Percentiles rank a stretch among this genome's conserved stretches.
Conservation (phyloP, 1,140 invertebrate genomes). For the Megalonaias nervosa region DNA sequence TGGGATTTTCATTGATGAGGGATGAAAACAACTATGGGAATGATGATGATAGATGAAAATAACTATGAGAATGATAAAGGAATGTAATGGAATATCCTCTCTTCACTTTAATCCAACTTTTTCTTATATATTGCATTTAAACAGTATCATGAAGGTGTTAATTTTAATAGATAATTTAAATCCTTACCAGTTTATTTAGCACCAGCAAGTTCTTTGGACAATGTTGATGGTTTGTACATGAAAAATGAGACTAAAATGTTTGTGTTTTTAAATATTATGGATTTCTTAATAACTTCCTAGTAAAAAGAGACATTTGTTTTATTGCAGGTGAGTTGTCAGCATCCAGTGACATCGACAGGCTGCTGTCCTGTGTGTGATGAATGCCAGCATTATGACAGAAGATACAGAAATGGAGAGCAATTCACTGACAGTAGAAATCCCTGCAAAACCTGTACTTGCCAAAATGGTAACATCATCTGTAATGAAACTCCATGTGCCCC, state of each 20-base stretch:
- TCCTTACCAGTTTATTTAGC: no score
- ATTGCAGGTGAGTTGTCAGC: slow-evolving; percentile 37
- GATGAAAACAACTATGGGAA: no score
- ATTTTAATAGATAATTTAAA: no score
- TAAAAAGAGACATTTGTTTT: neutral
- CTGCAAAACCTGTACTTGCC: slow-evolving; percentile 47
- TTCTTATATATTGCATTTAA: no score
- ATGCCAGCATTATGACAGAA: slow-evolving; percentile 48
- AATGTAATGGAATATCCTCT: no score
- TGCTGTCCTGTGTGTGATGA: slow-evolving; percentile 62
- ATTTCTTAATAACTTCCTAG: neutral
- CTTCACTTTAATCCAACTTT: no score
- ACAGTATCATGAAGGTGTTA: no score
- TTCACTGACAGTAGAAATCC: slow-evolving; percentile 40
- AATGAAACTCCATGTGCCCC: slow-evolving; percentile 15
- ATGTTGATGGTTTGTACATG: no score
- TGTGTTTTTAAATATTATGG: neutral
- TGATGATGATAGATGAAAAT: no score
- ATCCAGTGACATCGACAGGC: slow-evolving; percentile 41
- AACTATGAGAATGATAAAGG: no score
- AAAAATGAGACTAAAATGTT: neutral
- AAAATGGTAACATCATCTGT: slow-evolving; percentile 39
- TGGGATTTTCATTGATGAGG: no score
- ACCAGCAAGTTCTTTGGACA: no score
- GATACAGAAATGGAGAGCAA: slow-evolving; percentile 39